phyloP scores from a whole-genome alignment of 2,888 invertebrate species.

The Clunio marinus region DNA sequence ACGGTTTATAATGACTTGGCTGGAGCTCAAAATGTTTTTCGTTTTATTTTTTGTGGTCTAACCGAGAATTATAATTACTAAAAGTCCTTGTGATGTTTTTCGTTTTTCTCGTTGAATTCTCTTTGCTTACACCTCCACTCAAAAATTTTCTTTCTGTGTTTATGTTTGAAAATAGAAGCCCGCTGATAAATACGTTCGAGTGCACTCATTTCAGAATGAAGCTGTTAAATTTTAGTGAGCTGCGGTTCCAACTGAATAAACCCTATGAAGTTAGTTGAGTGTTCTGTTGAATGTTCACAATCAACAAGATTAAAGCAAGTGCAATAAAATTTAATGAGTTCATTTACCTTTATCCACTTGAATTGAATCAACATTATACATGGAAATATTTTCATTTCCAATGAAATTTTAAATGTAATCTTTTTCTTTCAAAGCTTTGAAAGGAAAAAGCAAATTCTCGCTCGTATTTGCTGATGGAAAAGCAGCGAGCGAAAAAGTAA shows the following conservation, averaged over 20 bases:
- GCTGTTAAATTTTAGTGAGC: not conserved
- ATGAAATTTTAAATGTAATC: no score
- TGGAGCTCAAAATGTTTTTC: conserved; percentile 21
- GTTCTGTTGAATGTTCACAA: not conserved
- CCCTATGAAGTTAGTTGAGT: not conserved
- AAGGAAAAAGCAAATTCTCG: no score
- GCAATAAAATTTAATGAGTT: conserved; percentile 24
- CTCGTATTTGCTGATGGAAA: no score
- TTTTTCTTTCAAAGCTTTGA: no score
- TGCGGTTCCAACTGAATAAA: conserved; percentile 11
- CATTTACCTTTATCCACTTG: conserved; percentile 17
- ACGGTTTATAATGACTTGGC: conserved; percentile 24
- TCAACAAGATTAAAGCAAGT: not conserved
- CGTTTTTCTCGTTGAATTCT: not conserved
- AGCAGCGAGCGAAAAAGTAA: no score
- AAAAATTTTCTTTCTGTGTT: not conserved
- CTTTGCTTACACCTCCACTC: not conserved
- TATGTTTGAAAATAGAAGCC: not conserved
- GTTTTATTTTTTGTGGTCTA: not conserved
- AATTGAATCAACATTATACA: not conserved
- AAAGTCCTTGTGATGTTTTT: not conserved
- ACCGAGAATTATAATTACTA: not conserved
- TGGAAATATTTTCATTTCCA: no score
- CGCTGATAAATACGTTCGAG: not conserved
- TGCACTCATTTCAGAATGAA: not conserved